Conservation (phyloP, 1,140 invertebrate genomes). For the Drosophila dunni region DNA sequence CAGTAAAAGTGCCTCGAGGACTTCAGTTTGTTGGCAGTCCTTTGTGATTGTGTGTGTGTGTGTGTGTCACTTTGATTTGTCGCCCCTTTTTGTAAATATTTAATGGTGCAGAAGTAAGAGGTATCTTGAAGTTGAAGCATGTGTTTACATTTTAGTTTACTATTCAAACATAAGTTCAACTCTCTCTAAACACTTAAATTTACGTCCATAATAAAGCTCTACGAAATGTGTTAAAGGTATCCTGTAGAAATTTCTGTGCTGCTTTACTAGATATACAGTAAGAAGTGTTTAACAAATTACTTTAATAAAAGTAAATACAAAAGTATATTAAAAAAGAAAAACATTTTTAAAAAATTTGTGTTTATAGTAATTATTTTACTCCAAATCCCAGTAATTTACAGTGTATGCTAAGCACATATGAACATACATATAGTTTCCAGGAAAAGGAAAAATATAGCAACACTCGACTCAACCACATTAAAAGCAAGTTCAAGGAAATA, state of each 20-base stretch:
- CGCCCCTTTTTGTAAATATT: slow-evolving; percentile 72
- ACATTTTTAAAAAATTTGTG: too few species aligned
- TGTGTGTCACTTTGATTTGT: slow-evolving; percentile 76
- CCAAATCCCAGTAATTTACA: too few species aligned
- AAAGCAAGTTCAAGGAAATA: neutral
- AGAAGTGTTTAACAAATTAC: too few species aligned
- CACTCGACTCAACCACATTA: neutral
- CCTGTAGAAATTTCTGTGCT: too few species aligned
- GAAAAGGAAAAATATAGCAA: neutral
- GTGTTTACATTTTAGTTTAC: slow-evolving; percentile 40
- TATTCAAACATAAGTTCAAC: slow-evolving; percentile 25
- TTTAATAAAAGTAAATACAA: too few species aligned
- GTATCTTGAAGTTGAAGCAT: slow-evolving; percentile 21
- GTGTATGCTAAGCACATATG: too few species aligned
- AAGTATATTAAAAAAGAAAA: too few species aligned
- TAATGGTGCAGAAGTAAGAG: slow-evolving; percentile 74
- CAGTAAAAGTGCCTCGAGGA: slow-evolving; percentile 60
- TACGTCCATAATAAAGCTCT: too few species aligned
- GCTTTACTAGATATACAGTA: too few species aligned
- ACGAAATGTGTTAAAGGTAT: too few species aligned
- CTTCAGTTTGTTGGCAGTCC: slow-evolving; percentile 54
- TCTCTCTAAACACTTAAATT: neutral
- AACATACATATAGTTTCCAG: too few species aligned
- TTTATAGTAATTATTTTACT: too few species aligned
- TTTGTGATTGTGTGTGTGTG: slow-evolving; percentile 10